Base-by-base conservation (phyloP, 2,113 vertebrate species). In the Crotalus horridus region DNA sequence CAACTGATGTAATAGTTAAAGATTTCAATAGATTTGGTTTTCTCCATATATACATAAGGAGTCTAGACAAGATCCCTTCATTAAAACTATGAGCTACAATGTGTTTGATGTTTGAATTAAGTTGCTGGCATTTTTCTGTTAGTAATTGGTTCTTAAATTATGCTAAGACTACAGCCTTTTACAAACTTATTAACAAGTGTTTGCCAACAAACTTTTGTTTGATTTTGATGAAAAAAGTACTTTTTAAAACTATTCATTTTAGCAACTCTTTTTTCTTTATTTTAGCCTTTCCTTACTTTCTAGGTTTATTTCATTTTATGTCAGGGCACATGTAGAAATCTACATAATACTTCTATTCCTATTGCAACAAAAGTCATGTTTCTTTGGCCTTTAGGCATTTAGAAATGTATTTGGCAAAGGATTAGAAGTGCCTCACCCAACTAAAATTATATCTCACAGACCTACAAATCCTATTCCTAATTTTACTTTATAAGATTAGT, bases 401-500 rank as follows among this genome's bases (percentile, higher is more conserved):
- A 33, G 13, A 33, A 64, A 54, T 88, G 7, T 51, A 54, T 17
- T 26, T 92, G 91, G 91, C 46, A 61, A 43, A 87, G 33, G 48
- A 87, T 61, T 87, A 61, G 23, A 39, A 23, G 23, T 43, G 46
- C 85, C 85, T 53, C 46, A 10, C 46, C 58, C 29, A 88, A 26
- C 26, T 61, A 87, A 91, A 87, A 59, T 69, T 48, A 88, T 53
- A n/a, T 51, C 59, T 74, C n/a, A 74, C 23, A 88, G 51, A 51
- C 33, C 51, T 69, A 54, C 11, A 69, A 74, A 20, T 24, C 20
- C 88, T 92, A 23, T 3, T 53, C 69, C 58, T 59, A 91, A 91
- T 92, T 88, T 54, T 24, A 21, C 85, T 64, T 87, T 61, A 61
- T 39, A 87, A 92, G 91, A 88, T 92, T 69, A 88, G 61, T 87